Base-by-base conservation (phyloP, 2,797 vertebrate species). In the Chanos chanos region DNA sequence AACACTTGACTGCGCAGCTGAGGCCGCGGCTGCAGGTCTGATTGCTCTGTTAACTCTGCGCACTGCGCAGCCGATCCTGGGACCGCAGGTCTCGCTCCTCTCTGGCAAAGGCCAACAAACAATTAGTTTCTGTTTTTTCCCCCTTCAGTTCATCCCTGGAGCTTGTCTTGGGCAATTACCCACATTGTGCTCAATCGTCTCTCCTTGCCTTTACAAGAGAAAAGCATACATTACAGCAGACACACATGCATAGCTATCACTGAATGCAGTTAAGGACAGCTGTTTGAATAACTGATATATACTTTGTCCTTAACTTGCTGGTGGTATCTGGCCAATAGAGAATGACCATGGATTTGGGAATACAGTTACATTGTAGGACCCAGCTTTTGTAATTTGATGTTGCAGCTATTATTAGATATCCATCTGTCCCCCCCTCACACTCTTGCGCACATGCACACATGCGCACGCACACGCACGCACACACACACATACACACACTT, bases 1-100 rank as follows among this genome's bases (percentile, higher is more conserved):
- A 69, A 51, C 72, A 74, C 76, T 73, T 66, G 64, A 63, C 70
- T 77, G 62, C 64, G 67, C 61, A 68, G 77, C 73, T 73, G 68
- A 70, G 63, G 64, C 71, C 54, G 59, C 47, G 49, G 62, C 59
- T 68, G 70, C 62, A 50, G 60, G 72, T 68, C 72, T 74, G 70
- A 70, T 68, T 68, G 64, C 63, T 65, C 68, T 50, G 70, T 64
- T 73, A 69, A 64, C 67, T 68, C 73, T 56, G 74, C n/a, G n/a
- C 60, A 51, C 50, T 51, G 37, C 47, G 28, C 61, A 55, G 58
- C 64, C 69, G 41, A 63, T 66, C 44, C 70, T 55, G 65, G 41
- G 70, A 68, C 51, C 57, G 49, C 61, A 51, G 55, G 60, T 68
- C 58, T 64, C 21, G 13, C 40, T 68, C 43, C 57, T 62, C 68